phyloP scores from a whole-genome alignment of 2,113 vertebrate genomes.

The Crotalus helleri region DNA sequence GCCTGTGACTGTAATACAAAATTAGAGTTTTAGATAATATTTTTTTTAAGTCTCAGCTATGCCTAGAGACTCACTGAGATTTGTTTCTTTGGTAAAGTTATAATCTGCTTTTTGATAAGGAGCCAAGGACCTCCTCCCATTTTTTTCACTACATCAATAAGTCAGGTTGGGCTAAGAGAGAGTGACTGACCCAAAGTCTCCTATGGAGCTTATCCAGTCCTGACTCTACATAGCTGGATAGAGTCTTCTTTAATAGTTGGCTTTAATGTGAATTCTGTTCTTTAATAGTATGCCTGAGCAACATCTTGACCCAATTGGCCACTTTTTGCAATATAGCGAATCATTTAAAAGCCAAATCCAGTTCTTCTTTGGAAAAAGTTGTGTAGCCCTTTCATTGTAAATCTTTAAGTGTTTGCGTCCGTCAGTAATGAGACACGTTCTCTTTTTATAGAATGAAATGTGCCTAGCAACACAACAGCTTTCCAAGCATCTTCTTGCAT shows the following conservation, averaged over 20 bases:
- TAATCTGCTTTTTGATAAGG: background rate
- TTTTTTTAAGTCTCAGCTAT: background rate
- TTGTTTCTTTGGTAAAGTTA: background rate
- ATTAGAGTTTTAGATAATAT: background rate
- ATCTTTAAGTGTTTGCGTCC: background rate
- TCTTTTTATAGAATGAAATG: conserved; percentile 89
- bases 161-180: background rate
- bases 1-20: background rate
- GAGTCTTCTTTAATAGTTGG: background rate
- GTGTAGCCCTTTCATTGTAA: background rate
- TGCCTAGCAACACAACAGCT: conserved; percentile 94
- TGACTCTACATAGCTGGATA: background rate
- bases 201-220: background rate
- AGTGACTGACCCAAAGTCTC: background rate
- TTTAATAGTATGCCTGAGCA: background rate
- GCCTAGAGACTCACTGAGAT: too few species aligned
- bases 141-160: background rate
- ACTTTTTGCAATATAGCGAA: background rate
- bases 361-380: background rate
- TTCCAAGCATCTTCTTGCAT: conserved; percentile 88
- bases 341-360: background rate
- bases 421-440: conserved; percentile 23
- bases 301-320: background rate
- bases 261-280: background rate
- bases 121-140: background rate